These are phyloP conservation scores for Galeopterus variegatus DNA, from an alignment of 2,113 vertebrate genomes.

Conservation along the genomic window DNA sequence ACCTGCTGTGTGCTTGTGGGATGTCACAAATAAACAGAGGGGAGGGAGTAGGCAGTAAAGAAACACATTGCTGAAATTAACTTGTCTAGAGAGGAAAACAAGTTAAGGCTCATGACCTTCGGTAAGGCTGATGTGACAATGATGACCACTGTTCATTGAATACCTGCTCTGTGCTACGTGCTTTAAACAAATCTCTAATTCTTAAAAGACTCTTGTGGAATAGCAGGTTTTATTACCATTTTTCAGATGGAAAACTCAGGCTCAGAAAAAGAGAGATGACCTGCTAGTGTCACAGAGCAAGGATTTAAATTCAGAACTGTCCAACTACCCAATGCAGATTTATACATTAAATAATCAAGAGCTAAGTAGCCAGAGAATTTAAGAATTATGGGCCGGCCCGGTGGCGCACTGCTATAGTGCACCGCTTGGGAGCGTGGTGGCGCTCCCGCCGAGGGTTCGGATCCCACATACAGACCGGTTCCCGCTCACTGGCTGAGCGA, in stretches of 20 bases:
- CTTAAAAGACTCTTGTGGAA: background rate
- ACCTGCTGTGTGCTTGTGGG: background rate
- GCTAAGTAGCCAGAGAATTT: background rate
- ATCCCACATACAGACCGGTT: too few species aligned
- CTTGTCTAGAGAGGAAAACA: background rate
- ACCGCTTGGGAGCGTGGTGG: too few species aligned
- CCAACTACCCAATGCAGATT: background rate
- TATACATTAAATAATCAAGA: background rate
- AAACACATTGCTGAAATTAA: background rate
- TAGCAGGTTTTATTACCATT: conserved; percentile 44
- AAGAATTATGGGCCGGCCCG: too few species aligned
- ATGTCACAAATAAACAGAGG: background rate
- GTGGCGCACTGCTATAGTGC: too few species aligned
- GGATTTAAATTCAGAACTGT: conserved; percentile 56
- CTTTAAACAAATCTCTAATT: conserved; percentile 2
- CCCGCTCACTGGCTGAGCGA: too few species aligned
- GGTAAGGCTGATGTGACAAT: background rate
- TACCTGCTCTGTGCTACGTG: background rate
- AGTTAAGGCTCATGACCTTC: background rate
- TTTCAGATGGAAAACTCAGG: conserved; percentile 22
- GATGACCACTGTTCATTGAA: background rate
- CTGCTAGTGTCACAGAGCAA: background rate
- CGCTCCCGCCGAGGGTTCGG: too few species aligned
- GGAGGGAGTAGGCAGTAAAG: background rate
- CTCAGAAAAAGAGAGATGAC: background rate